Base-by-base conservation (phyloP, 2,113 vertebrate species). In the Stictonetta naevosa region DNA sequence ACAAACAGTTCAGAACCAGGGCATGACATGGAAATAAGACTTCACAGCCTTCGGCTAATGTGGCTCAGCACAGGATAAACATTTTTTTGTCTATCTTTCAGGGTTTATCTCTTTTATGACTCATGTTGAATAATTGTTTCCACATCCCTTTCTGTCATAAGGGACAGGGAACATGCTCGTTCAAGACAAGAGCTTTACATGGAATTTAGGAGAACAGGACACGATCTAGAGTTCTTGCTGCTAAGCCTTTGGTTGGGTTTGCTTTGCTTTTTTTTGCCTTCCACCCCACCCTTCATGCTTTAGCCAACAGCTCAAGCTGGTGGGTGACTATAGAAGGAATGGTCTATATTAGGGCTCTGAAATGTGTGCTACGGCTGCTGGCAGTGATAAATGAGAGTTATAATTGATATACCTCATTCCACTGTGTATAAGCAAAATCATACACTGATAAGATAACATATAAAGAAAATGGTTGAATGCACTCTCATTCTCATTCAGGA, bases 21-120 rank as follows among this genome's bases (percentile, higher is more conserved):
- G 92, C 95, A 93, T 83, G 90, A 97, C 93, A 94, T 95, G 93
- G 93, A 96, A 96, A 96, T 81, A 96, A 95, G 96, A 96, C 79
- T 94, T 90, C 88, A 92, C 91, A 97, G 93, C 92, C 92, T 90
- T 91, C 71, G 93, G 90, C 95, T 93, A 93, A 92, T 56, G 73
- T 85, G 84, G 88, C 86, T 96, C 91, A 92, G 84, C 52, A 83
- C 72, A 96, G 95, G 93, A 96, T 95, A 96, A 97, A 97, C 95
- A 96, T 76, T 95, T 96, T 96, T 96, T 95, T 96, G 94, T 95
- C 96, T 95, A 88, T 96, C 95, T 92, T 96, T 96, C 92, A 94
- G 91, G 79, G 86, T 96, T 97, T 95, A 96, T 95, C 96, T 97
- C 85, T 95, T 92, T 83, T 90, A 92, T 97, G 95, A 97, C 94